Percentiles rank a stretch among this genome's conserved stretches.
Evolutionary conservation across 2,888 invertebrate species (phyloP).

Genomic region (Hydrotaea diabolus): DNA sequence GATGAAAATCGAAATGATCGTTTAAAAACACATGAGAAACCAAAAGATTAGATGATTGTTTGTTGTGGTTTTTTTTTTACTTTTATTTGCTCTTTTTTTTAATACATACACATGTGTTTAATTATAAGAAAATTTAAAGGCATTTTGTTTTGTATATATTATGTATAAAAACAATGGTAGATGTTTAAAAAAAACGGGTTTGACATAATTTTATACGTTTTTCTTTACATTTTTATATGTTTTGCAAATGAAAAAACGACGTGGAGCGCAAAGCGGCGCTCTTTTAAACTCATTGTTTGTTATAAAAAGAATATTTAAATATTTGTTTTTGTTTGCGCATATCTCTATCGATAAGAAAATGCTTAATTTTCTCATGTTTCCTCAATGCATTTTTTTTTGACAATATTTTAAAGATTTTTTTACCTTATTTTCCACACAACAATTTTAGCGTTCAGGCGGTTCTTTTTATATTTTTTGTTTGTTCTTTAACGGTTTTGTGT

Average conservation of each 20-base stretch:
- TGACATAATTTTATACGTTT: conserved; percentile 46
- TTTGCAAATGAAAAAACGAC: conserved; percentile 37
- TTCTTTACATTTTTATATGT: conserved; percentile 50
- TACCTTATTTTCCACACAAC: conserved; percentile 81
- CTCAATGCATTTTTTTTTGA: conserved; percentile 79
- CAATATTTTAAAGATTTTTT: conserved; percentile 69
- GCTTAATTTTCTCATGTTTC: conserved; percentile 79
- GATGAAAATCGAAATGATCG: conserved; percentile 44
- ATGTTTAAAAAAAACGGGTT: conserved; percentile 7
- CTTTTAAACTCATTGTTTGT: conserved; percentile 68
- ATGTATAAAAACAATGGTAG: conserved; percentile 65
- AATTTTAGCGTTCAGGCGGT: conserved; percentile 74
- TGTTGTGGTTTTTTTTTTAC: conserved; percentile 56
- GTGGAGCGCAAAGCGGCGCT: conserved; percentile 75
- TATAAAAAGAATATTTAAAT: conserved; percentile 41
- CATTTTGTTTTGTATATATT: conserved; percentile 53
- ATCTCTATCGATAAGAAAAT: conserved; percentile 39
- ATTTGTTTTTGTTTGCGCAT: conserved; percentile 19
- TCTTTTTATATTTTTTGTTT: conserved; percentile 68
- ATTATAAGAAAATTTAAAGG: conserved; percentile 54
- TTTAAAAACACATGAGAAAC: conserved; percentile 63
- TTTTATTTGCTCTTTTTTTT: conserved; percentile 66
- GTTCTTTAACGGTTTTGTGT: conserved; percentile 35
- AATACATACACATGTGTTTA: conserved; percentile 62
- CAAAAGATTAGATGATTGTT: conserved; percentile 43